Evolutionary conservation across 2,888 invertebrate genomes (phyloP).

Genomic region (Incurvaria masculella): DNA sequence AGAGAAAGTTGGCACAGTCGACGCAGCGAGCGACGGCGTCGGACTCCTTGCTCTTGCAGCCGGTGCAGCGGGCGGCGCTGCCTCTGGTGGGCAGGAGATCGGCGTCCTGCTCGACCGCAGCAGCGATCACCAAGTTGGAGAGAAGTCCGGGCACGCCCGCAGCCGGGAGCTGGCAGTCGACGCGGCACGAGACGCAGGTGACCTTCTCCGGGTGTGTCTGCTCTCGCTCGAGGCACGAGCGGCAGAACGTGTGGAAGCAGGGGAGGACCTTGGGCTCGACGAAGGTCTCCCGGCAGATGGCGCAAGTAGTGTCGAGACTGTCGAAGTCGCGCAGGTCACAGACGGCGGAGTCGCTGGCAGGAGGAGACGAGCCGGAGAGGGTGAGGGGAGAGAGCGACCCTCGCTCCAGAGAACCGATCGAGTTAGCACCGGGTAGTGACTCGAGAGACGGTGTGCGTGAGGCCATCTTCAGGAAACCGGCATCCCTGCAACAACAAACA

Average conservation of each 20-base stretch:
- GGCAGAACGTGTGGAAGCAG: slow-evolving; percentile 84
- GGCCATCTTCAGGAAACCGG: slow-evolving; percentile 91
- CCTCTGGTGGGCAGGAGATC: slow-evolving; percentile 48
- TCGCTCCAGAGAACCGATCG: slow-evolving; percentile 85
- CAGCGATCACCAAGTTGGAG: slow-evolving; percentile 60
- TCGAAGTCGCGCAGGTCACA: slow-evolving; percentile 67
- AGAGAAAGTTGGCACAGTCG: slow-evolving; percentile 94
- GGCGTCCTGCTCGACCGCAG: slow-evolving; percentile 54
- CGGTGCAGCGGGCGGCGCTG: slow-evolving; percentile 77
- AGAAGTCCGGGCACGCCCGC: slow-evolving; percentile 65
- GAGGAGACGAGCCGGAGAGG: slow-evolving; percentile 84
- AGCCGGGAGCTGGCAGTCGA: slow-evolving; percentile 48
- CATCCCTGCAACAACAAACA: slow-evolving; percentile 68
- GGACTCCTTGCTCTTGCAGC: slow-evolving; percentile 93
- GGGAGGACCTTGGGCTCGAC: slow-evolving; percentile 72
- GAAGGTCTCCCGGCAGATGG: slow-evolving; percentile 73
- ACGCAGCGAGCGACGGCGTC: slow-evolving; percentile 95
- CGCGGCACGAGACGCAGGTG: slow-evolving; percentile 67
- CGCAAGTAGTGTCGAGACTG: slow-evolving; percentile 61
- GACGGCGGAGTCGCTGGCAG: slow-evolving; percentile 81
- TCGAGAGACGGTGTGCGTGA: slow-evolving; percentile 90
- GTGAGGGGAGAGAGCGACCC: slow-evolving; percentile 79
- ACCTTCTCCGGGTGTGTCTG: slow-evolving; percentile 68
- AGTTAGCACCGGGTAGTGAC: slow-evolving; percentile 88
- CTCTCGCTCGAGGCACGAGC: slow-evolving; percentile 73